A percentile compares a stretch with the other conserved stretches of the same genome.
These are phyloP conservation scores for Pogonocherus hispidulus DNA, from an alignment of 2,888 invertebrate species.

Conservation along the genomic window DNA sequence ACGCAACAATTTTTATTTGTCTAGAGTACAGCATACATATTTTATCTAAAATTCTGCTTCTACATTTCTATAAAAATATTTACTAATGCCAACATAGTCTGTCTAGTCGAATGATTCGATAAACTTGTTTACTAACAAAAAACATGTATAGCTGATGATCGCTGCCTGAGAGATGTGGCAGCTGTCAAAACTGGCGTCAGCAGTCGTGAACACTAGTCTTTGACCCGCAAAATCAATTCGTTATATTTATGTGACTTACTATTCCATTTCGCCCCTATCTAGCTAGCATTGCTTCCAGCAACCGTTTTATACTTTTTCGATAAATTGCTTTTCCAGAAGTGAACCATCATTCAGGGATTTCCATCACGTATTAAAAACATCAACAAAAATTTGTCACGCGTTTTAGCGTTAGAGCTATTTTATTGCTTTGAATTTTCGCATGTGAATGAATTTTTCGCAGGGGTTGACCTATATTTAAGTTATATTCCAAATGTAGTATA, in stretches of 20 bases:
- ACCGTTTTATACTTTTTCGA: conserved; percentile 44
- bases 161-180: conserved; percentile 56
- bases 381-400: conserved; percentile 25
- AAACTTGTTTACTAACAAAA: conserved; percentile 48
- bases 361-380: conserved; percentile 31
- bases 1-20: too few species aligned
- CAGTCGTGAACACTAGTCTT: conserved; percentile 55
- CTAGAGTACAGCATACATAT: too few species aligned
- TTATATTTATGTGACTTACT: conserved; percentile 52
- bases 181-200: conserved; percentile 62
- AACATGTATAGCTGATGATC: conserved; percentile 45
- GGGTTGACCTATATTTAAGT: not conserved
- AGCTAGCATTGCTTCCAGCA: conserved; percentile 37
- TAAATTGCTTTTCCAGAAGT: conserved; percentile 43
- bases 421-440: conserved; percentile 4
- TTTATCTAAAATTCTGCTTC: too few species aligned
- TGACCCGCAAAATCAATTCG: conserved; percentile 60
- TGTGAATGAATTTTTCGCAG: not conserved
- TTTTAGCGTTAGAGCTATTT: conserved; percentile 11
- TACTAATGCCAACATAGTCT: too few species aligned
- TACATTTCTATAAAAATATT: too few species aligned
- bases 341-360: conserved; percentile 39
- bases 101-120: conserved; percentile 36
- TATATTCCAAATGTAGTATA: not conserved
- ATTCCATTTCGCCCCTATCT: conserved; percentile 41